These are phyloP conservation scores for Bergia puertoricense DNA, from an alignment of 92 coral and sea anemone species.

Conservation along the genomic window DNA sequence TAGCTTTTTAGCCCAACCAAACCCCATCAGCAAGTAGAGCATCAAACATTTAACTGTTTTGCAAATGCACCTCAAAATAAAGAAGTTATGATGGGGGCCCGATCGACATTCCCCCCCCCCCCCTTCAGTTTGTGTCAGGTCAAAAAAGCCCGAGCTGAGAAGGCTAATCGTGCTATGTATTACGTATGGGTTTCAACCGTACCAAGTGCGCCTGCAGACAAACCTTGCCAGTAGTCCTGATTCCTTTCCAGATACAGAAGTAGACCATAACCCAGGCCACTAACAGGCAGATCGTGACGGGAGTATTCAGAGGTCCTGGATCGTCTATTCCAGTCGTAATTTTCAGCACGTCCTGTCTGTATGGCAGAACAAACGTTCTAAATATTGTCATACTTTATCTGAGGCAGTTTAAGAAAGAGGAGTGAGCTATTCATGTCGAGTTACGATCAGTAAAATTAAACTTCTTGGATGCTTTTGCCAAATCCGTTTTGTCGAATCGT, in stretches of 20 bases:
- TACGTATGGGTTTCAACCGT: background rate
- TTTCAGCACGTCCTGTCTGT: conserved; percentile 70
- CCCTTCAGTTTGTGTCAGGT: no score
- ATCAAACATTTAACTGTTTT: no score
- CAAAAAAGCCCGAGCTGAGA: no score
- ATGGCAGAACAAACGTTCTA: background rate
- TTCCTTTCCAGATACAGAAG: conserved; percentile 96
- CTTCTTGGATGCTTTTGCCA: background rate
- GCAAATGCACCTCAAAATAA: no score
- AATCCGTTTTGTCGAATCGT: no score
- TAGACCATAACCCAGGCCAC: conserved; percentile 95
- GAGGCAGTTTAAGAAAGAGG: no score
- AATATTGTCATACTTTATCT: background rate
- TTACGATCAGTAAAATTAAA: background rate
- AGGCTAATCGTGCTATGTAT: background rate
- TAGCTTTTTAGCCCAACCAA: no score
- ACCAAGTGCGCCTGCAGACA: background rate
- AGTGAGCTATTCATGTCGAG: background rate
- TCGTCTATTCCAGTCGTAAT: conserved; percentile 81
- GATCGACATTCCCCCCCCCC: no score
- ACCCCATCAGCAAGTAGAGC: no score
- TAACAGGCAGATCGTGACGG: conserved; percentile 70
- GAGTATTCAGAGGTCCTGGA: conserved; percentile 78
- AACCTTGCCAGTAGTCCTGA: conserved; percentile 91
- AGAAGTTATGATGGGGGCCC: no score